phyloP scores from a whole-genome alignment of 2,797 vertebrate species.

The Pantherophis vulpinus region DNA sequence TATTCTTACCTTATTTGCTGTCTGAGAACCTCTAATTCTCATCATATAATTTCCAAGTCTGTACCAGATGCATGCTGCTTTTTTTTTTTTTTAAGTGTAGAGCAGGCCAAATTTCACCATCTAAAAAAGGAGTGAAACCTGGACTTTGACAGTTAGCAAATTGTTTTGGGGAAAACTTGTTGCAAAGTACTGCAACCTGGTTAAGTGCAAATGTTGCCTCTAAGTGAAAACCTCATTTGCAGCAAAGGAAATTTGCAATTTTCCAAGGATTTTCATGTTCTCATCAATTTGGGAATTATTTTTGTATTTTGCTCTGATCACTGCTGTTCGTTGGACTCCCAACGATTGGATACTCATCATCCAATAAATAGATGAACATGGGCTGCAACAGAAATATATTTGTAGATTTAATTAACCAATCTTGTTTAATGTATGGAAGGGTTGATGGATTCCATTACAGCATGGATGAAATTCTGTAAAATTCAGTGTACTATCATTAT shows the following conservation, averaged over 20 bases:
- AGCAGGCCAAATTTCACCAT: slow-evolving; percentile 1
- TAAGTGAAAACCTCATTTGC: neutral
- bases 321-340: neutral
- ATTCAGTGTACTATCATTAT: neutral
- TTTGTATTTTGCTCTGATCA: neutral
- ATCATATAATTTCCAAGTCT: neutral
- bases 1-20: neutral
- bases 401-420: neutral
- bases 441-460: neutral
- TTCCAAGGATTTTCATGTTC: neutral
- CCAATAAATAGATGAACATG: neutral
- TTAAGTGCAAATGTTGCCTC: neutral
- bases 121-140: neutral
- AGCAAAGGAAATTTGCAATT: neutral
- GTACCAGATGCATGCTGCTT: neutral
- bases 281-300: neutral
- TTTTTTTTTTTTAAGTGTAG: neutral
- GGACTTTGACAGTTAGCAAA: slow-evolving; percentile 16
- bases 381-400: neutral
- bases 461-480: neutral
- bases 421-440: neutral
- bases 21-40: neutral
- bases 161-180: neutral
- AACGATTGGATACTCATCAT: neutral
- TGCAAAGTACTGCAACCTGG: neutral